Evolutionary conservation across 2,797 vertebrate genomes (phyloP).

Genomic region (Podarcis lilfordi): DNA sequence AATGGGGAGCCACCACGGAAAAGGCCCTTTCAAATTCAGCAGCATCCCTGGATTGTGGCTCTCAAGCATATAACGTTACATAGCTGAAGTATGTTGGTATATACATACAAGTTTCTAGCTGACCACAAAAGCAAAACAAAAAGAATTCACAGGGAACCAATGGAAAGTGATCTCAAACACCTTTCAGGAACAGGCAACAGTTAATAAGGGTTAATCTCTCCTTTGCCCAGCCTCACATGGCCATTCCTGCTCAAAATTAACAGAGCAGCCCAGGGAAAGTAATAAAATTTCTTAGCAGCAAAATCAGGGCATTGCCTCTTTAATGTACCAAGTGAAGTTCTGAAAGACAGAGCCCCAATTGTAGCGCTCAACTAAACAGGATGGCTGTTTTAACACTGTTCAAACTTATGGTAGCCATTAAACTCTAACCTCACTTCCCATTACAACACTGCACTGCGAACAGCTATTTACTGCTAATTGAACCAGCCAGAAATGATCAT

Average conservation of each 20-base stretch:
- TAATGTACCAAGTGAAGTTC: conserved; percentile 32
- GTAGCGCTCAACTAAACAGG: conserved; percentile 68
- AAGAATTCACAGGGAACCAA: not conserved
- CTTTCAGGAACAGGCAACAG: conserved; percentile 45
- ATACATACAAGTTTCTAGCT: conserved; percentile 3
- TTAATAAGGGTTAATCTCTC: conserved; percentile 63
- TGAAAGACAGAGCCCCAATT: conserved; percentile 73
- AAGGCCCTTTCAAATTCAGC: too few relatives aligned
- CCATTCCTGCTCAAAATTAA: conserved; percentile 46
- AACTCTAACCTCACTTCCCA: conserved; percentile 73
- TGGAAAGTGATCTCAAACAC: conserved; percentile 57
- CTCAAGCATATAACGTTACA: not conserved
- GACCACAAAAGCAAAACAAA: not conserved
- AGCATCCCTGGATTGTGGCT: not conserved
- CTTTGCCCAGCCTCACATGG: conserved; percentile 48
- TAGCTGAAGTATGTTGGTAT: conserved; percentile 42
- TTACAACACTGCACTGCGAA: conserved; percentile 69
- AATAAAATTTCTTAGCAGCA: conserved; percentile 67
- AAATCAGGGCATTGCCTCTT: conserved; percentile 62
- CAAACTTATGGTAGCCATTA: conserved; percentile 75
- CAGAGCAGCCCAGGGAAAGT: conserved; percentile 56
- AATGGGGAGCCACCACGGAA: too few relatives aligned
- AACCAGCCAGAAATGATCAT: conserved; percentile 66
- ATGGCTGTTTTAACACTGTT: conserved; percentile 66
- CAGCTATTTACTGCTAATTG: conserved; percentile 74